A percentile compares a stretch with the other conserved stretches of the same genome.
phyloP scores from a whole-genome alignment of 2,797 vertebrate genomes.

The Enteromius trimaculatus region DNA sequence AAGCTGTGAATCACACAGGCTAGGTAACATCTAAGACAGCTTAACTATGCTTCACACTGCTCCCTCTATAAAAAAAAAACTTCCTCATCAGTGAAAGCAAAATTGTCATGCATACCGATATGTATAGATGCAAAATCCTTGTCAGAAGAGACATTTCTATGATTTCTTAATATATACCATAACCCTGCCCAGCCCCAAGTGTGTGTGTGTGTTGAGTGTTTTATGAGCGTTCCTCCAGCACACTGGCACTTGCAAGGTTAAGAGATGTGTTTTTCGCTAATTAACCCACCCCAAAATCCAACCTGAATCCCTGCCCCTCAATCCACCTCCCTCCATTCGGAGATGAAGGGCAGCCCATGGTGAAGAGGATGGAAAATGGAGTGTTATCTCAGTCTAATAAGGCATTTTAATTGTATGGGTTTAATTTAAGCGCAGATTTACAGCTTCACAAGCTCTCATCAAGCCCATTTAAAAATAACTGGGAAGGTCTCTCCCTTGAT shows the following conservation, averaged over 20 bases:
- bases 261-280: conserved; percentile 53
- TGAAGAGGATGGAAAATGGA: conserved; percentile 48
- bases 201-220: conserved; percentile 6
- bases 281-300: conserved; percentile 56
- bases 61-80: neutral
- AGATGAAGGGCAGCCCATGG: conserved; percentile 56
- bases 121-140: neutral
- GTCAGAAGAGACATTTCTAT: neutral
- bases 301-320: conserved; percentile 39
- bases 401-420: conserved; percentile 62
- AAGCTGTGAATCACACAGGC: neutral
- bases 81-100: neutral
- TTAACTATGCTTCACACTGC: neutral
- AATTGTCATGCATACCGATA: neutral
- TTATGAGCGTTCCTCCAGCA: conserved; percentile 39
- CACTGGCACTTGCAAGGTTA: conserved; percentile 43
- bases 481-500: conserved; percentile 52
- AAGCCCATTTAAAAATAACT: conserved; percentile 60
- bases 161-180: neutral
- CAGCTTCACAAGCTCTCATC: conserved; percentile 59
- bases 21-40: neutral
- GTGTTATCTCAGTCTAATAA: conserved; percentile 65
- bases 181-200: neutral
- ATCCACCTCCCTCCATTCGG: conserved; percentile 38
- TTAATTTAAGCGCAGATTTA: conserved; percentile 63